These are phyloP conservation scores for Berghia stephanieae DNA, from an alignment of 1,140 invertebrate genomes.

Conservation along the genomic window DNA sequence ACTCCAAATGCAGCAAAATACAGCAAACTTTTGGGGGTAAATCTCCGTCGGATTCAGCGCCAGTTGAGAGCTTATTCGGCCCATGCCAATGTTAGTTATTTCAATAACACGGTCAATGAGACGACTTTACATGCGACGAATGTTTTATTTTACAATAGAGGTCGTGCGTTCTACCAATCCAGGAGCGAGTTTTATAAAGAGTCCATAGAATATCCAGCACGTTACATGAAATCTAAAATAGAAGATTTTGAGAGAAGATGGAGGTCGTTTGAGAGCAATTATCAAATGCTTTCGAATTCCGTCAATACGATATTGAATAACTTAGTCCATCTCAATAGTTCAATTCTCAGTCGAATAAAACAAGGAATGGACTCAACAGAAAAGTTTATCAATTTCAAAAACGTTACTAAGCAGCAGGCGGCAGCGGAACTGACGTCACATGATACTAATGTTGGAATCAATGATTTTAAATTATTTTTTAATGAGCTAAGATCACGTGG, in stretches of 20 bases:
- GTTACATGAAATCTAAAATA: conserved; percentile 35
- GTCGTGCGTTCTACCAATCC: conserved; percentile 42
- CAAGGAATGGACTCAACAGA: conserved; percentile 17
- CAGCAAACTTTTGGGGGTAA: conserved; percentile 30
- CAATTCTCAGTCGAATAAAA: conserved; percentile 30
- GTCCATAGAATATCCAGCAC: conserved; percentile 44
- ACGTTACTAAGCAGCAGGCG: conserved; percentile 36
- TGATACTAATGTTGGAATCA: conserved; percentile 38
- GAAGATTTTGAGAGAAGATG: conserved; percentile 32
- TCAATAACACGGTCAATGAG: conserved; percentile 35
- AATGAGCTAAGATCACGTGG: conserved; percentile 47
- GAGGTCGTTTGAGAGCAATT: conserved; percentile 26
- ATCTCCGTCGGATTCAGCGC: conserved; percentile 29
- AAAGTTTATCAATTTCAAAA: conserved; percentile 36
- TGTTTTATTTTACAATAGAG: conserved; percentile 35
- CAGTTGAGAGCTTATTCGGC: background rate
- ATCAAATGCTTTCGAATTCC: conserved; percentile 33
- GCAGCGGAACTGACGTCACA: conserved; percentile 38
- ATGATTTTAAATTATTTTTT: conserved; percentile 41
- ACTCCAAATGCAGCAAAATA: conserved; percentile 37
- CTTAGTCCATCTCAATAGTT: conserved; percentile 27
- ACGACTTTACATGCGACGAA: conserved; percentile 32
- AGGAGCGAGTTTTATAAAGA: conserved; percentile 49
- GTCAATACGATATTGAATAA: conserved; percentile 29
- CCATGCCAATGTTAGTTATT: conserved; percentile 5